Base-by-base conservation (phyloP, 1,140 invertebrate genomes). In the Aphelenchoides besseyi region DNA sequence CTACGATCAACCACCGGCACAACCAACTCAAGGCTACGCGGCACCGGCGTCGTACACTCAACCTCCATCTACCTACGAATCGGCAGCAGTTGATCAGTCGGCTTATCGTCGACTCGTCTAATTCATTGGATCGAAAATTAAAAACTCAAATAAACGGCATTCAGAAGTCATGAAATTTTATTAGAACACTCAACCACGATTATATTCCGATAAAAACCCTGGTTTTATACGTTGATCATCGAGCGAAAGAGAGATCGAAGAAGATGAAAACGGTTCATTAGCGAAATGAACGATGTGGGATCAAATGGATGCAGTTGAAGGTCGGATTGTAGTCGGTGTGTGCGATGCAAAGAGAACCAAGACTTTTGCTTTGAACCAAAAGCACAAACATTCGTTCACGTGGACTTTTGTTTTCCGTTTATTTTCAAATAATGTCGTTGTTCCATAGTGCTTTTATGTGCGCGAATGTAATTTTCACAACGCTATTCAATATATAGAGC, bases 1-100 rank as follows among this genome's bases (percentile, higher is more conserved):
- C 1, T 61, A 61, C 30, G n/a, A 61, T 2, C 59, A 61, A 36
- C 59, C n/a, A 36, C 59, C 41, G 12, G 41, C 41, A 16, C 41
- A 12, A 16, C 12, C 41, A 48, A 48, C 41, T 48, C 41, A 48
- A 48, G 41, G 41, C 41, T 48, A 48, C 41, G 41, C 41, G n/a
- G n/a, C n/a, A 16, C 41, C 41, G 12, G 41, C 41, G 12, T 23
- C 41, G 41, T 48, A 48, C 41, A 48, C 41, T 12, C 41, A 48
- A 23, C 41, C 41, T 48, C 41, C 41, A 16, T 12, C 41, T 23
- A 48, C 12, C 41, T 48, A 48, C 41, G 41, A 48, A 23, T 16
- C n/a, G n/a, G n/a, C n/a, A n/a, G n/a, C 41, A 12, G 41, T 48
- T 12, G 41, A 48, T 48, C 41, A 48, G 41, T 48, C 41, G 12